Percentiles rank a stretch among this genome's conserved stretches.
phyloP scores from a whole-genome alignment of 2,888 invertebrate species.

The Drosophila mimica region DNA sequence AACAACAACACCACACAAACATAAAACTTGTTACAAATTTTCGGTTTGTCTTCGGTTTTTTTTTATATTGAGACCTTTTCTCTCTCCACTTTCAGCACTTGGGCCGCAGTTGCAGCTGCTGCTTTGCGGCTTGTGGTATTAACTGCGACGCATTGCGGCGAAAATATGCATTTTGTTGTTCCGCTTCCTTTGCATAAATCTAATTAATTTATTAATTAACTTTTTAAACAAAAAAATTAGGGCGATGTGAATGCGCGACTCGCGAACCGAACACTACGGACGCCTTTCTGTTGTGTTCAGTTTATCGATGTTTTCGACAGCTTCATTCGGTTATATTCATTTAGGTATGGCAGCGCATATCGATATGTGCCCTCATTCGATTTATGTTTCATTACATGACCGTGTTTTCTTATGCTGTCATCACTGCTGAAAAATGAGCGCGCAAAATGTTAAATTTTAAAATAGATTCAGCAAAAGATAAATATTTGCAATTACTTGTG shows the following conservation, averaged over 20 bases:
- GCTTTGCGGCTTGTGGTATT: constrained; percentile 38
- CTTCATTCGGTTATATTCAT: constrained; percentile 21
- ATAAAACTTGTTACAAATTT: constrained; percentile 67
- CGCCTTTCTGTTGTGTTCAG: constrained; percentile 57
- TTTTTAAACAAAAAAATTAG: constrained; percentile 21
- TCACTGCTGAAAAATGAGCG: background rate
- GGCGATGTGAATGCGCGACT: constrained; percentile 61
- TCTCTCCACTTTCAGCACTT: constrained; percentile 63
- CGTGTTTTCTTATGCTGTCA: background rate
- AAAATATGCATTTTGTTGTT: constrained; percentile 19
- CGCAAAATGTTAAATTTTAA: background rate
- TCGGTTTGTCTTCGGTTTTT: constrained; percentile 40
- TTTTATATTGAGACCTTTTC: constrained; percentile 49
- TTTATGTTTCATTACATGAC: background rate
- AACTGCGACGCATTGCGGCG: constrained; percentile 41
- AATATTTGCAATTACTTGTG: background rate
- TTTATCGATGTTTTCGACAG: constrained; percentile 39
- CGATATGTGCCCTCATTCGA: constrained; percentile 34
- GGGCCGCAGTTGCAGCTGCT: constrained; percentile 44
- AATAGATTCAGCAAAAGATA: background rate
- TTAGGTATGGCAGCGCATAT: constrained; percentile 30
- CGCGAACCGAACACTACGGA: constrained; percentile 65
- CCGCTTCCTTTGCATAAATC: constrained; percentile 30
- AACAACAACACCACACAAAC: constrained; percentile 7
- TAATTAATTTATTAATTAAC: constrained; percentile 50